Evolutionary conservation across 2,888 invertebrate genomes (phyloP), one percentile per base, ranked within the genome.

Genomic region (Volucella zonaria): DNA sequence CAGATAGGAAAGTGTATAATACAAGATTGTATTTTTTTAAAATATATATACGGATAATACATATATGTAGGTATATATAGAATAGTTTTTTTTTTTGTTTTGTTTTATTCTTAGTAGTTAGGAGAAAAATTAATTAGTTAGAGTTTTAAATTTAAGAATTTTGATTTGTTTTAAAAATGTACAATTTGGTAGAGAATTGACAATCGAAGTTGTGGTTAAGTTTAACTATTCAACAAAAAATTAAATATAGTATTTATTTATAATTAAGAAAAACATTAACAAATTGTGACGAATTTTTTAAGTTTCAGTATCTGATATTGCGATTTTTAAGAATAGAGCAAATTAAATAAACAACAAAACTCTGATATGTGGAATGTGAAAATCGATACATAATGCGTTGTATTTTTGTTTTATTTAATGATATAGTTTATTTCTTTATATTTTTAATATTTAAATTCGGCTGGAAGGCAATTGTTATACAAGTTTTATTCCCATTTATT

Each of bases 351-450:
- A 73, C 42, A 73, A 54, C 38, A 68, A 73, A 66, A 66, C 49
- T 54, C 66, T 83, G 83, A 83, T 83, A 75, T 79, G 83, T 83
- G 83, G 83, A 83, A 83, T 83, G 83, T 83, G 56, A 71, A 38
- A 67, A 75, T 71, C 42, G 70, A 83, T 75, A 70, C 75, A 75
- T 59, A 18, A 18, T 59, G 18, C 43, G 11, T 64, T 31, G 31
- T 31, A 31, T 31, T 31, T 31, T 31, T 31, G 31, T 31, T 31
- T 6, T 58, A 15, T 52, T 62, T 11, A 56, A 47, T 23, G 31
- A 61, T 38, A n/a, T 31, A 31, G 2, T 54, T 12, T 14, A n/a
- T 31, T 76, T 68, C n/a, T 43, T 10, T 54, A 10, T 43, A 11
- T 79, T 52, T 23, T 45, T 66, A n/a, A 23, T 43, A 42, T 59